phyloP scores from a whole-genome alignment of 37 sponge, comb jelly and placozoan species.

The Aphrocallistes beatrix region DNA sequence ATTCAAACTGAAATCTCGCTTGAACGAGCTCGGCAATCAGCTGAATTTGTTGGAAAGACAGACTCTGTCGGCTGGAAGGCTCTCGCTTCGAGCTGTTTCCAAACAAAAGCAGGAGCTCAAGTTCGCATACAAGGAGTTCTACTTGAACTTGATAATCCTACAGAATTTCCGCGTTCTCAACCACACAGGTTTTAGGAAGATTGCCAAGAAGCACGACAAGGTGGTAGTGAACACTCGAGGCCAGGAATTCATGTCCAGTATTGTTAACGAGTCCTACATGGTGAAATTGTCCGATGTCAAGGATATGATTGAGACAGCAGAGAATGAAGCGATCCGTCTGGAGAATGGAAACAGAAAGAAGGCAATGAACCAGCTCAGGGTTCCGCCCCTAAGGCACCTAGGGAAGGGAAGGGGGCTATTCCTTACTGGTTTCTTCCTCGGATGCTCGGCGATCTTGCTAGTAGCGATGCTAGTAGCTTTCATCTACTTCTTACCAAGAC shows the following conservation, averaged over 20 bases:
- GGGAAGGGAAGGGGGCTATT: background rate
- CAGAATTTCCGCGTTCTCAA: constrained; percentile 83
- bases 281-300: background rate
- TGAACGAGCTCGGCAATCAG: background rate
- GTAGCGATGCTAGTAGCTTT: background rate
- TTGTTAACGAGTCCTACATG: constrained; percentile 27
- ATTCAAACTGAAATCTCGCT: constrained; percentile 25
- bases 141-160: constrained; percentile 62
- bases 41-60: constrained; percentile 26
- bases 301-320: constrained; percentile 40
- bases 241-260: constrained; percentile 11
- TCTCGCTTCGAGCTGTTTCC: background rate
- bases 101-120: constrained; percentile 31
- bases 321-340: constrained; percentile 7
- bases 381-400: constrained; percentile 58
- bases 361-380: constrained; percentile 76
- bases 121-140: constrained; percentile 56
- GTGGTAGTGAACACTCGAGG: constrained; percentile 34
- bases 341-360: constrained; percentile 65
- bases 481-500: background rate
- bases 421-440: background rate
- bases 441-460: background rate
- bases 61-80: background rate
- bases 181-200: constrained; percentile 74
- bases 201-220: constrained; percentile 82